Evolutionary conservation across 2,113 vertebrate genomes (phyloP), one percentile per base, ranked within the genome.

Genomic region (Atractosteus spatula): DNA sequence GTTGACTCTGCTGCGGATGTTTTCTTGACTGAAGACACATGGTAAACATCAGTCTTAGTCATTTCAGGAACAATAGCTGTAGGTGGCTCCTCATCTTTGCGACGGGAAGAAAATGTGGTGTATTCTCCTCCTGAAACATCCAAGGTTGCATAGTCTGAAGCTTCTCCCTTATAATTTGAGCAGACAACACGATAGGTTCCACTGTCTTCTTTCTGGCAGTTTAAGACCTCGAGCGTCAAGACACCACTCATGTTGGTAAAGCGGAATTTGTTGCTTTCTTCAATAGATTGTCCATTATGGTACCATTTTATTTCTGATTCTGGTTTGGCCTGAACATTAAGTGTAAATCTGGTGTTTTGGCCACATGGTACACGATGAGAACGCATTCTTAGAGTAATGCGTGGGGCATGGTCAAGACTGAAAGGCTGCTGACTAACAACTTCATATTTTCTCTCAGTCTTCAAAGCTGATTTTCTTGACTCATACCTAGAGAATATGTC

Each of bases 401-500:
- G 94, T 72, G 97, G 97, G 41, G 85, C 71, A 0, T 99, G 96
- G 86, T 99, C 96, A 68, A 99, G 90, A 0, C 95, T 97, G 77
- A 99, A 98, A 55, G 96, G 96, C 79, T 93, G 89, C 71, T 98
- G 96, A 70, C 93, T 95, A 76, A 97, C 84, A 75, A 95, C 92
- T 86, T 99, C 96, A 0, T 93, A 90, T 79, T 92, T 94, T 67
- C 93, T 92, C 88, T 97, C 95, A 72, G 95, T 90, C 86, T 96
- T 96, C 69, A 99, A 77, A 84, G 94, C 94, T 73, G 94, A 93
- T 86, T 99, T 99, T 89, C 94, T 95, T 74, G 95, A 94, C 74
- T 98, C 96, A 0, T 99, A 99, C 70, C 95, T 93, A 70, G 95
- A 96, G 70, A 97, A 93, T 80, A 95, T 97, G 82, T 99, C 96